Percentiles rank a stretch among this genome's conserved stretches.
Evolutionary conservation across 1,140 invertebrate genomes (phyloP).

Genomic region (Propsilocerus akamusi): DNA sequence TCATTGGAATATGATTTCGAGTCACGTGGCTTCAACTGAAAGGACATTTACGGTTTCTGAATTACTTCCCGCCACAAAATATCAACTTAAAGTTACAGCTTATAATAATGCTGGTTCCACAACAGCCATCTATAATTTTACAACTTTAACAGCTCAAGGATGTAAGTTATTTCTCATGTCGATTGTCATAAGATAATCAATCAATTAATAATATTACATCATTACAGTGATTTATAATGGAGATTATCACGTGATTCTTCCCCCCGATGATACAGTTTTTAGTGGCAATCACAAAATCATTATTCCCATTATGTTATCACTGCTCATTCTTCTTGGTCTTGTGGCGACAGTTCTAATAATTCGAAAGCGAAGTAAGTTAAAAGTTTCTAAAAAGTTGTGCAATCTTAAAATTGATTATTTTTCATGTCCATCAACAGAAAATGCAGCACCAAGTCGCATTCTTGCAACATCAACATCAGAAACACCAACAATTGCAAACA

Average conservation of each 20-base stretch:
- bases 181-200: conserved; percentile 2
- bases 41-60: conserved; percentile 62
- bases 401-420: background rate
- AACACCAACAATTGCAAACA: conserved; percentile 48
- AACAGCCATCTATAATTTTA: conserved; percentile 71
- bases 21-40: conserved; percentile 53
- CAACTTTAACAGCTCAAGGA: conserved; percentile 53
- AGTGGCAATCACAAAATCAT: conserved; percentile 49
- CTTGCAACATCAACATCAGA: conserved; percentile 27
- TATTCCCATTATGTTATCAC: conserved; percentile 42
- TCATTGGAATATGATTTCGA: conserved; percentile 52
- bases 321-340: conserved; percentile 40
- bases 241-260: conserved; percentile 37
- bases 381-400: background rate
- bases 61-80: conserved; percentile 65
- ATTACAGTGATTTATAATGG: conserved; percentile 27
- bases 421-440: conserved; percentile 10
- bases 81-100: conserved; percentile 70
- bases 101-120: conserved; percentile 85
- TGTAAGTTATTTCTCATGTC: conserved; percentile 27
- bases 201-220: conserved; percentile 5
- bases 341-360: conserved; percentile 40
- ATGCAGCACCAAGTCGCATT: conserved; percentile 17
- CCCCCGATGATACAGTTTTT: conserved; percentile 38
- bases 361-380: conserved; percentile 38